Base-by-base conservation (phyloP, 2,797 vertebrate genomes). In the Brachyalestes nurse region DNA sequence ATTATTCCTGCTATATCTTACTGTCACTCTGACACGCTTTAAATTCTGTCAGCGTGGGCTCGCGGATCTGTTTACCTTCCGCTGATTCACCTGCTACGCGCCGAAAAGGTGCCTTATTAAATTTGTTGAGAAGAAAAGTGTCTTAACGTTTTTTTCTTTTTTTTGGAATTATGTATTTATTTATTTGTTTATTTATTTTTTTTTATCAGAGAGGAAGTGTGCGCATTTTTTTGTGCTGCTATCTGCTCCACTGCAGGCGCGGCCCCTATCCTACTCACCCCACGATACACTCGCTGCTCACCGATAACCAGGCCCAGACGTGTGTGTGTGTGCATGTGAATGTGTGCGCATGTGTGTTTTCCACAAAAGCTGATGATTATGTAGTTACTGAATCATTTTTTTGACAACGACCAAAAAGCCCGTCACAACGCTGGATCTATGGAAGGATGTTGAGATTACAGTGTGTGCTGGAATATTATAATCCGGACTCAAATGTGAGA, bases 1-100 rank as follows among this genome's bases (percentile, higher is more conserved):
- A 93, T 94, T 94, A 93, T 95, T 93, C 89, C 74, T n/a, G 75
- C 87, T 90, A 90, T 92, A 89, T 92, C 89, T 93, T 88, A 89
- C 93, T 92, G 91, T 93, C 85, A 84, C 84, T 45, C 69, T 90
- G 92, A 93, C 91, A 91, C 21, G 87, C 86, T 90, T 23, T 87
- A 91, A 94, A 93, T 89, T 86, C 87, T 89, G 90, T 93, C 92
- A 93, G 85, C 21, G 21, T 40, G 62, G 71, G 34, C 51, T 17
- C 19, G 45, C 49, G 38, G 78, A 83, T 77, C 65, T 77, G 82
- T 83, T 83, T 83, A 77, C 82, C 78, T 72, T 79, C 72, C 34
- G 21, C 75, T 1, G 49, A 83, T 78, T 80, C 73, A 82, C 78
- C 78, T 69, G 74, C 45, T 6, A 72, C 34, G 47, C 38, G 72